These are phyloP conservation scores for Zapornia atra DNA, from an alignment of 2,113 vertebrate genomes.

Conservation along the genomic window DNA sequence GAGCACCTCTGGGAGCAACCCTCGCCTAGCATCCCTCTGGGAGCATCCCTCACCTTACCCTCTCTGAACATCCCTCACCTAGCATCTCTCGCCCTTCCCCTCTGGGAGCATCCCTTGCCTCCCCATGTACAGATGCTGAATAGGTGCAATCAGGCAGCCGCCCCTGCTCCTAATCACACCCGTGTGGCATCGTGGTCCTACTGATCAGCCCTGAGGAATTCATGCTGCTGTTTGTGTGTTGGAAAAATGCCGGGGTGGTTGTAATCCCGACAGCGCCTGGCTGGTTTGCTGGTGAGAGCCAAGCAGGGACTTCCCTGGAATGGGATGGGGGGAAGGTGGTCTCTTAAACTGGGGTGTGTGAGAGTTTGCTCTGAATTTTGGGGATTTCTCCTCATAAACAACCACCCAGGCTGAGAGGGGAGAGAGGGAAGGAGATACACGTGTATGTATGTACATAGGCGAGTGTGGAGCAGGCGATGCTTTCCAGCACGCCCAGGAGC, in stretches of 20 bases:
- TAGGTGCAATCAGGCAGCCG: neutral
- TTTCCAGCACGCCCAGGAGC: neutral
- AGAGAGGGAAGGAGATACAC: too few relatives aligned
- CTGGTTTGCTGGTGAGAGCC: accelerated
- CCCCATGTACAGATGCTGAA: accelerated
- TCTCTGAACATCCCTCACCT: neutral
- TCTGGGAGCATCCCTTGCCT: neutral
- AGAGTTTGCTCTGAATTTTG: neutral
- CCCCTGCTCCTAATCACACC: neutral
- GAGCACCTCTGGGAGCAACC: too few relatives aligned
- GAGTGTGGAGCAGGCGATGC: accelerated
- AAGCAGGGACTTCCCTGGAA: accelerated
- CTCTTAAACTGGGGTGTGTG: neutral
- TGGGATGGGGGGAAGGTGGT: accelerated
- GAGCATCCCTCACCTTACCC: neutral
- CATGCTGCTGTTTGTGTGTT: neutral
- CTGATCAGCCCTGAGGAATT: neutral
- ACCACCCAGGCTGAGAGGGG: accelerated
- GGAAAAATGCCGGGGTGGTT: neutral
- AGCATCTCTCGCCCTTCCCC: too few relatives aligned
- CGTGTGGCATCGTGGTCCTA: neutral
- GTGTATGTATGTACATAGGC: accelerated
- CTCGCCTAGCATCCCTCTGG: too few relatives aligned
- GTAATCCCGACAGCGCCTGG: neutral
- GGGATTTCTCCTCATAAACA: neutral